Conservation (phyloP, 2,888 invertebrate species). For the Nectonema munidae region DNA sequence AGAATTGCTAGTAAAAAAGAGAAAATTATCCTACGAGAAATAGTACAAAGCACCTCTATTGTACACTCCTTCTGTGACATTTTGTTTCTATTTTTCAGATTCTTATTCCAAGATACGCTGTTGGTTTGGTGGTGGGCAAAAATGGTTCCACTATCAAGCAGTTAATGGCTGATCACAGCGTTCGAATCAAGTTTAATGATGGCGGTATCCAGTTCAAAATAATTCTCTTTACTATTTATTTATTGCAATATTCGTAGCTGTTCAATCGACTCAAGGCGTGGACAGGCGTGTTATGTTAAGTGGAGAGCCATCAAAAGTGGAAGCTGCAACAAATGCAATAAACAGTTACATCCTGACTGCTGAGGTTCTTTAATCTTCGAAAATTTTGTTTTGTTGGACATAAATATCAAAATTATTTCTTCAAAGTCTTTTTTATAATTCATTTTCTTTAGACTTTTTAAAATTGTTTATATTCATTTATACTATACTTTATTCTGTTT, state of each 20-base stretch:
- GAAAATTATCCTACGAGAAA: too few relatives aligned
- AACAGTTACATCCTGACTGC: constrained; percentile 9
- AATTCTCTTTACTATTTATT: not conserved
- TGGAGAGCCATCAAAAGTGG: constrained; percentile 8
- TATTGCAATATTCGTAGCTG: not conserved
- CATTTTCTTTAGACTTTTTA: not conserved
- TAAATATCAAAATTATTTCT: not conserved
- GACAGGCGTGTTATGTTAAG: constrained; percentile 11
- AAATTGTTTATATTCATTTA: too few relatives aligned
- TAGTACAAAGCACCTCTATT: too few relatives aligned
- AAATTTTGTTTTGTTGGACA: not conserved
- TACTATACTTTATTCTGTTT: too few relatives aligned
- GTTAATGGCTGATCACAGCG: constrained; percentile 68
- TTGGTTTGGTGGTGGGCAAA: constrained; percentile 90
- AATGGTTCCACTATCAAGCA: constrained; percentile 92
- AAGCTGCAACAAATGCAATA: constrained; percentile 2
- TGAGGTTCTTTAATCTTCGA: constrained; percentile 1
- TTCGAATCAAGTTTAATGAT: constrained; percentile 51
- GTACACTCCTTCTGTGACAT: too few relatives aligned
- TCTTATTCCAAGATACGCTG: constrained; percentile 67
- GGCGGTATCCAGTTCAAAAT: constrained; percentile 25
- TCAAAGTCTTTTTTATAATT: not conserved
- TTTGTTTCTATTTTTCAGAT: too few relatives aligned
- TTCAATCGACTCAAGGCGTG: constrained; percentile 2
- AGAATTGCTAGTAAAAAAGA: too few relatives aligned